These are phyloP conservation scores for Fabriciana adippe DNA, from an alignment of 2,888 invertebrate genomes.

Conservation along the genomic window DNA sequence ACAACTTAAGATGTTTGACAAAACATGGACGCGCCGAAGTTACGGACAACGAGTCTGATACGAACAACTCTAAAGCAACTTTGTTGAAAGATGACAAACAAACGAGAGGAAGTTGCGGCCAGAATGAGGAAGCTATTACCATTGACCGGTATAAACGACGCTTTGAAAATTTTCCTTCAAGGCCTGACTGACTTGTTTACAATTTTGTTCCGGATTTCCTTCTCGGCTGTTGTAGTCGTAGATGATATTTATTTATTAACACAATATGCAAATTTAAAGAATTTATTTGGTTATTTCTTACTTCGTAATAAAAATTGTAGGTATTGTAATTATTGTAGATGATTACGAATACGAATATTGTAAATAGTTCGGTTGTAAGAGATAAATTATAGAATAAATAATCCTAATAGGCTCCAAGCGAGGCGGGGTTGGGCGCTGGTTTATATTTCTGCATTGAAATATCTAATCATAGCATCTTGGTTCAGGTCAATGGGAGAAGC, in stretches of 20 bases:
- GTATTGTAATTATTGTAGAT: too few relatives aligned
- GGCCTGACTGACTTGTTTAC: not conserved
- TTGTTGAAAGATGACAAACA: conserved; percentile 10
- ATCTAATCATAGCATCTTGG: not conserved
- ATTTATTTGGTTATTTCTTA: too few relatives aligned
- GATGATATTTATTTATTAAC: conserved; percentile 1
- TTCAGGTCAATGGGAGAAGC: conserved; percentile 92
- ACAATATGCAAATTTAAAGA: too few relatives aligned
- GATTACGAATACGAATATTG: too few relatives aligned
- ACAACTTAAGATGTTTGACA: not conserved
- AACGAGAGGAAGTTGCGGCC: conserved; percentile 16
- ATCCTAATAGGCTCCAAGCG: too few relatives aligned
- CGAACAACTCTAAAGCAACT: not conserved
- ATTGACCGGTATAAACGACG: conserved; percentile 15
- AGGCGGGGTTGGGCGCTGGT: too few relatives aligned
- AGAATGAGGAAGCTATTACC: conserved; percentile 20
- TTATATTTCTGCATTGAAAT: too few relatives aligned
- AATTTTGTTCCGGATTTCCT: conserved; percentile 3
- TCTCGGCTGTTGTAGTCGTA: not conserved
- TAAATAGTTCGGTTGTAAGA: too few relatives aligned
- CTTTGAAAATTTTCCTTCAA: not conserved
- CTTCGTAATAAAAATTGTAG: too few relatives aligned
- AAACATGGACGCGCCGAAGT: not conserved
- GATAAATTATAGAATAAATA: too few relatives aligned
- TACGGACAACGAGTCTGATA: not conserved